Percentiles rank a stretch among this genome's conserved stretches.
Evolutionary conservation across 2,888 invertebrate genomes (phyloP).

Genomic region (Orthonevra nobilis): DNA sequence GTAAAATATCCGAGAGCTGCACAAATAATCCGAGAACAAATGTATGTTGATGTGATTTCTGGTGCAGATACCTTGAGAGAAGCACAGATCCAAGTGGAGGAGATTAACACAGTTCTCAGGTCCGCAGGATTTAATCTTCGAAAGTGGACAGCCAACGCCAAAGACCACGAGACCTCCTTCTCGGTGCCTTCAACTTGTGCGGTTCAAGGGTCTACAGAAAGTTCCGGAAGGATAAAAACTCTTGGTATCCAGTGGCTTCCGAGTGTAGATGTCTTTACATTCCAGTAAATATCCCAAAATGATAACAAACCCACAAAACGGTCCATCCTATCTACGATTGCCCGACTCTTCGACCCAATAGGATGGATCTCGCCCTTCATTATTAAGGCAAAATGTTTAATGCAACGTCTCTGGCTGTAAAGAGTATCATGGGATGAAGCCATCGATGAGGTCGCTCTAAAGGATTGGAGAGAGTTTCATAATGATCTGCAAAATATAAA

Average conservation of each 20-base stretch:
- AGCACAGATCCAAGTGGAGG: conserved; percentile 40
- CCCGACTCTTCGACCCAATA: conserved; percentile 36
- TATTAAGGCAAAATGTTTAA: too few relatives aligned
- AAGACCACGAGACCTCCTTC: conserved; percentile 17
- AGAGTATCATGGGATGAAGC: conserved; percentile 3
- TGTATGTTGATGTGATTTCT: too few relatives aligned
- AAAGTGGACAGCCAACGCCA: conserved; percentile 57
- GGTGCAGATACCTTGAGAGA: conserved; percentile 40
- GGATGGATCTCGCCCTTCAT: too few relatives aligned
- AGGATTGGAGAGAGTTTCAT: conserved; percentile 32
- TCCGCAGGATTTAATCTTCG: conserved; percentile 48
- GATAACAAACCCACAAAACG: conserved; percentile 31
- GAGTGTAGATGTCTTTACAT: conserved; percentile 19
- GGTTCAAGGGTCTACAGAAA: not conserved
- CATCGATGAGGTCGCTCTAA: not conserved
- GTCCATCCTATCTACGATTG: conserved; percentile 42
- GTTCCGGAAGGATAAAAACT: conserved; percentile 46
- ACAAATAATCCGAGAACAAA: too few relatives aligned
- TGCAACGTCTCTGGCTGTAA: not conserved
- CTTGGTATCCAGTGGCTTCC: conserved; percentile 49
- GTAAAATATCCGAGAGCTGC: too few relatives aligned
- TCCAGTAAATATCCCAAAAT: not conserved
- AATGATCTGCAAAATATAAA: too few relatives aligned
- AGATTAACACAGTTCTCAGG: conserved; percentile 32
- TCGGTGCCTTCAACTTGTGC: too few relatives aligned